phyloP scores from a whole-genome alignment of 2,888 invertebrate genomes.

The Thumatha senex region DNA sequence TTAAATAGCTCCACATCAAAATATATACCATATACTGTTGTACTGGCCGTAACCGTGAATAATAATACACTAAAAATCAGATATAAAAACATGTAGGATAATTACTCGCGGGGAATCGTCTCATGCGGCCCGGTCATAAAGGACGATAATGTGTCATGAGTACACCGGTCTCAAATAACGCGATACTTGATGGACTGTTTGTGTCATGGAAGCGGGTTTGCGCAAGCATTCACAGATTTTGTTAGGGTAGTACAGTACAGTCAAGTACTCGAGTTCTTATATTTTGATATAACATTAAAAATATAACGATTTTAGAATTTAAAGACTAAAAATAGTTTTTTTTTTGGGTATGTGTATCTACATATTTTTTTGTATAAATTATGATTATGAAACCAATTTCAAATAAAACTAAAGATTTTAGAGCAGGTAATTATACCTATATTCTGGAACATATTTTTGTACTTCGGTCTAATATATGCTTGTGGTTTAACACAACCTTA shows the following conservation, averaged over 20 bases:
- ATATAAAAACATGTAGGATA: constrained; percentile 82
- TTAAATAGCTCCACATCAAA: constrained; percentile 26
- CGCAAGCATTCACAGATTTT: constrained; percentile 83
- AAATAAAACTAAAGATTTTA: too few species aligned
- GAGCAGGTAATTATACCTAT: too few species aligned
- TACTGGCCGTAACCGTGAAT: constrained; percentile 69
- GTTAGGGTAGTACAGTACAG: constrained; percentile 75
- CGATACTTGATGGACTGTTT: constrained; percentile 74
- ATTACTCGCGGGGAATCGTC: constrained; percentile 75
- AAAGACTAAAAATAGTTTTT: too few species aligned
- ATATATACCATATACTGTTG: constrained; percentile 45
- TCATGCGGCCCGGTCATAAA: constrained; percentile 67
- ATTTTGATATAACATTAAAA: not conserved
- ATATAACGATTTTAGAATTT: not conserved
- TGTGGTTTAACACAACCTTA: not conserved
- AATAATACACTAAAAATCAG: constrained; percentile 79
- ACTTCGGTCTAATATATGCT: too few species aligned
- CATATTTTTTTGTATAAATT: not conserved
- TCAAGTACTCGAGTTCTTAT: constrained; percentile 35
- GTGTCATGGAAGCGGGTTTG: constrained; percentile 83
- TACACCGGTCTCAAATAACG: constrained; percentile 54
- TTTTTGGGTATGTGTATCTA: not conserved
- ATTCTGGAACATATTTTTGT: too few species aligned
- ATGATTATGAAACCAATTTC: too few species aligned
- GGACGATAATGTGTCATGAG: constrained; percentile 49